Evolutionary conservation across 2,888 invertebrate species (phyloP), one percentile per base, ranked within the genome.

Genomic region (Hecatera dysodea): DNA sequence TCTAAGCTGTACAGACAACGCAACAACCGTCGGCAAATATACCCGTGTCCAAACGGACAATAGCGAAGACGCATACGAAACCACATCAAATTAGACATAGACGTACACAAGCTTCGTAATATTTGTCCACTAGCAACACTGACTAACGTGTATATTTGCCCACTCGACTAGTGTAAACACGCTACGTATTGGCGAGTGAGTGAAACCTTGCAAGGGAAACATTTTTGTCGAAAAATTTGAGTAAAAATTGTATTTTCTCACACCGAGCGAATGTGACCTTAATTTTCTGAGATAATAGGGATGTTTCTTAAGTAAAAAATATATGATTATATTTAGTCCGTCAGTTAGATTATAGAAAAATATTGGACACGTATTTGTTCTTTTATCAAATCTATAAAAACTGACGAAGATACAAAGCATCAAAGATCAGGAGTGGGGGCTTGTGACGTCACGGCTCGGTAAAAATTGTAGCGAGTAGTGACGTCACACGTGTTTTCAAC

Each of bases 221-320:
- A 63, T 53, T 63, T 63, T 68, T 72, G 68, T 66, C 11, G 36
- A 60, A 77, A 62, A 69, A 36, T 15, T 24, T 48, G 19, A n/a
- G 19, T 70, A 56, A 52, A 77, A 78, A 78, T 68, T 66, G 73
- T 53, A 42, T 68, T 66, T 39, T 33, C 42, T 70, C 50, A 46
- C 42, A 36, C 27, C 17, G 56, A 19, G 66, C 56, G 42, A 59
- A 50, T 57, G 44, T 60, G 71, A 53, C 66, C 66, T 29, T 59
- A 42, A 76, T 78, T 69, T 56, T 65, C 36, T 15, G 19, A 55
- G 42, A 62, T 70, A 70, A 80, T 80, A 66, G 42, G n/a, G n/a
- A n/a, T n/a, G n/a, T n/a, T n/a, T n/a, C n/a, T n/a, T n/a, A n/a
- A n/a, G n/a, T n/a, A n/a, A n/a, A n/a, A n/a, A n/a, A n/a, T n/a